phyloP scores from a whole-genome alignment of 2,113 vertebrate genomes.

The Manacus vitellinus region DNA sequence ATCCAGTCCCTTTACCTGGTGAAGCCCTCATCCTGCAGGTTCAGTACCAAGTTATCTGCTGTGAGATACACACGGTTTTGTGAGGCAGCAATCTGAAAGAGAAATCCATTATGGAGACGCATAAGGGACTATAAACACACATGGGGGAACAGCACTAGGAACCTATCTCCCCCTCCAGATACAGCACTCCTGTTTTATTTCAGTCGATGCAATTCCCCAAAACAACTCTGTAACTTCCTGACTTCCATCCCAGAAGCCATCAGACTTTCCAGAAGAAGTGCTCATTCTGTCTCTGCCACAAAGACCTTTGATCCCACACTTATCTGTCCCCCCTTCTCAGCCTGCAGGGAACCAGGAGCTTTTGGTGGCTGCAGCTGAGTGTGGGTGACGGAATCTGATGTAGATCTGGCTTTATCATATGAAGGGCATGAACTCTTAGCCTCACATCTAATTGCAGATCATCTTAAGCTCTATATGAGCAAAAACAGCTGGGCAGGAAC shows the following conservation, averaged over 20 bases:
- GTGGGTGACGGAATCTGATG: conserved; percentile 26
- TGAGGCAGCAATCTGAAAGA: conserved; percentile 82
- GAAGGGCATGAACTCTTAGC: neutral
- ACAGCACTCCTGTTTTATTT: neutral
- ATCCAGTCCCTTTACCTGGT: conserved; percentile 76
- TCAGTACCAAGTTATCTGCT: conserved; percentile 89
- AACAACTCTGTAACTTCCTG: neutral
- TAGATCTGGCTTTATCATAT: conserved; percentile 44
- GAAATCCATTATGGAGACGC: neutral
- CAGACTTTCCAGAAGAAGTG: conserved; percentile 57
- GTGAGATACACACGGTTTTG: conserved; percentile 93
- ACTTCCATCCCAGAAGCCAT: conserved; percentile 41
- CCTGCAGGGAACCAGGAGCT: conserved; percentile 24
- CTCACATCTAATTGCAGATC: neutral
- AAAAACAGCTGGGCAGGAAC: neutral
- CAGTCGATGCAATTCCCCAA: neutral
- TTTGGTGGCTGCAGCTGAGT: conserved; percentile 9
- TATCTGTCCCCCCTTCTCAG: conserved; percentile 31
- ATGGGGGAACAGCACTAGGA: neutral
- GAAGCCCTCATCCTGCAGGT: conserved; percentile 87
- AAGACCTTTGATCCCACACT: neutral
- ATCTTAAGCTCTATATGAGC: neutral
- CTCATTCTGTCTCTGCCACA: conserved; percentile 38
- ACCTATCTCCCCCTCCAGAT: neutral
- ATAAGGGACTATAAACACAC: neutral